Percentiles rank a stretch among this genome's conserved stretches.
Conservation (phyloP, 30 jellyfish, hydroid and myxozoan genomes). For the Nemopilema nomurai region DNA sequence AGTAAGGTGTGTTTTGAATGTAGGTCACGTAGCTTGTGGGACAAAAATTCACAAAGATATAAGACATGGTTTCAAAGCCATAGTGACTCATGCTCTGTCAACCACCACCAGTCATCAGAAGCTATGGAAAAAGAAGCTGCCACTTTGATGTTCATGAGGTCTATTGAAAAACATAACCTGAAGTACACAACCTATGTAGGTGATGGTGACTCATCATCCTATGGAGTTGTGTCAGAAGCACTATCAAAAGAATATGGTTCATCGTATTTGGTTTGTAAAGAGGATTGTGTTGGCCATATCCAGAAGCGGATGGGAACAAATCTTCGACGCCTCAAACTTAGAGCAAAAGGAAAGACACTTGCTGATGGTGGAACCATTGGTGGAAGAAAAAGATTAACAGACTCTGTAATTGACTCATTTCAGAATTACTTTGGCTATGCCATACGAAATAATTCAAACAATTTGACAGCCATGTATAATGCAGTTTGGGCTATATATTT, state of each 20-base stretch:
- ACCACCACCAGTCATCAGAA: conserved; percentile 34
- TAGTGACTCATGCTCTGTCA: conserved; percentile 6
- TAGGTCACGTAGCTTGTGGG: conserved; percentile 21
- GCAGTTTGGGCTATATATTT: conserved; percentile 31
- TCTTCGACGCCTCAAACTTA: conserved; percentile 16
- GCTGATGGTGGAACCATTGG: conserved; percentile 42
- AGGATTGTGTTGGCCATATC: conserved; percentile 50
- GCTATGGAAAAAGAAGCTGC: conserved; percentile 43
- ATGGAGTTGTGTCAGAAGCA: conserved; percentile 34
- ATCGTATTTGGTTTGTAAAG: conserved; percentile 26
- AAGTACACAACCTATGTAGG: conserved; percentile 48
- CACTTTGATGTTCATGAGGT: conserved; percentile 23
- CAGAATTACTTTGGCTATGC: conserved; percentile 45
- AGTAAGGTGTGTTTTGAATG: conserved; percentile 39
- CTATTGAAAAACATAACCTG: conserved; percentile 18
- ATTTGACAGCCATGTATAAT: conserved; percentile 20
- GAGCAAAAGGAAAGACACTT: conserved; percentile 29
- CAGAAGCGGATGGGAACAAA: conserved; percentile 53
- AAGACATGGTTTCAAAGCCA: conserved; percentile 32
- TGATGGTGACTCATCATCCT: conserved; percentile 48
- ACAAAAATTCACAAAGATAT: conserved; percentile 8
- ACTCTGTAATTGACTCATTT: conserved; percentile 19
- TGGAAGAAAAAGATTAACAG: conserved; percentile 42
- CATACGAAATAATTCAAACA: background rate
- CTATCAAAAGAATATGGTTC: conserved; percentile 19